These are phyloP conservation scores for Steromphala cineraria DNA, from an alignment of 2,888 invertebrate genomes.

Conservation along the genomic window DNA sequence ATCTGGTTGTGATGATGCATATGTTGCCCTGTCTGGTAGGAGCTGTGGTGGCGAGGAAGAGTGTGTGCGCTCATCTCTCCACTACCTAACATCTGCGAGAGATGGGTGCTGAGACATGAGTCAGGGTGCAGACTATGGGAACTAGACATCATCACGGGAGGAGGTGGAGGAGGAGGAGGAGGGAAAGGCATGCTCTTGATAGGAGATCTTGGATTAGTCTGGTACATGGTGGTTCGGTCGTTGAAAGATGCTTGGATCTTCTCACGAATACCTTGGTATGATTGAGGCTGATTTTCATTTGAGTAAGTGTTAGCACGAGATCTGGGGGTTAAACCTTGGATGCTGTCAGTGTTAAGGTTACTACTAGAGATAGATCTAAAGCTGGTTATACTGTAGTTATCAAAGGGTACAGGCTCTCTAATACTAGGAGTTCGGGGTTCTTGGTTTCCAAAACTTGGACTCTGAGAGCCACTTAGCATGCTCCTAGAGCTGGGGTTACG, in stretches of 20 bases:
- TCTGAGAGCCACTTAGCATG: neutral
- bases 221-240: no score
- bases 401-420: no score
- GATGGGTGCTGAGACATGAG: constrained; percentile 33
- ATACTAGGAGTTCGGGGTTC: neutral
- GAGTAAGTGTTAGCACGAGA: constrained; percentile 35
- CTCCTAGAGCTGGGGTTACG: neutral
- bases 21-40: neutral
- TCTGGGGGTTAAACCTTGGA: neutral
- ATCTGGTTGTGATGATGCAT: neutral
- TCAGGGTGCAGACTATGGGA: constrained; percentile 24
- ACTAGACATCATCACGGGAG: neutral
- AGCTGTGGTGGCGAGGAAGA: neutral
- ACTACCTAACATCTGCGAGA: neutral
- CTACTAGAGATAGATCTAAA: no score
- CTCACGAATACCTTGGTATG: no score
- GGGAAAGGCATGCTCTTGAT: constrained; percentile 34
- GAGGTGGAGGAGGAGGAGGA: constrained; percentile 37
- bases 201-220: constrained; percentile 7
- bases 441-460: neutral
- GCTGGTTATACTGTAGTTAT: no score
- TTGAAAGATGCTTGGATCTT: no score
- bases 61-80: neutral
- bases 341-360: no score
- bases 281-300: neutral